These are phyloP conservation scores for Camarhynchus parvulus DNA, from an alignment of 2,113 vertebrate species.

Conservation along the genomic window DNA sequence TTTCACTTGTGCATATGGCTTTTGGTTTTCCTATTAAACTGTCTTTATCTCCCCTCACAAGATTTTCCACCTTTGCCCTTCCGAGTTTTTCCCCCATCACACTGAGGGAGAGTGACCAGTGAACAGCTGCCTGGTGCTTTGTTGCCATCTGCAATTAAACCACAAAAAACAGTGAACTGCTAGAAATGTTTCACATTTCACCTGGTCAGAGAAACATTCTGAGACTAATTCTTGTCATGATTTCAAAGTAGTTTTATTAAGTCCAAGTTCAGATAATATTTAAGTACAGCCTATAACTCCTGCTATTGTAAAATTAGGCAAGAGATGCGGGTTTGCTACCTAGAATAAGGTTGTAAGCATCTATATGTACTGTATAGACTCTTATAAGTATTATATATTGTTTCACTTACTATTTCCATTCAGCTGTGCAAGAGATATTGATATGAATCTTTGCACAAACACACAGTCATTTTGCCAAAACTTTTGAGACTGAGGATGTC, in stretches of 20 bases:
- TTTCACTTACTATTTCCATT: background rate
- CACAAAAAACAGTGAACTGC: background rate
- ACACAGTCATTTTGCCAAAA: background rate
- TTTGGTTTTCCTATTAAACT: background rate
- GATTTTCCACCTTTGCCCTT: background rate
- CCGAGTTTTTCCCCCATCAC: accelerated
- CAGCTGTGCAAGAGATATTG: background rate
- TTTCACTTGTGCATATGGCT: background rate
- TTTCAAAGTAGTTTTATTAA: background rate
- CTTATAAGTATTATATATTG: background rate
- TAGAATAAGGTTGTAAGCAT: background rate
- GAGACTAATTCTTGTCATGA: background rate
- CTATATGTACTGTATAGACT: background rate
- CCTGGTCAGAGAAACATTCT: background rate
- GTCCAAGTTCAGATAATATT: background rate
- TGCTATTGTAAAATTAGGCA: background rate
- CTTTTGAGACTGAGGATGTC: background rate
- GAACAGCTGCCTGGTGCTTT: background rate
- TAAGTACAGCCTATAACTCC: background rate
- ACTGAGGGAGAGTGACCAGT: background rate
- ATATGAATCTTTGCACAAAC: background rate
- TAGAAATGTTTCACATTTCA: background rate
- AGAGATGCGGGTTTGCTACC: background rate
- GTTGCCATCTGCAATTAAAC: background rate
- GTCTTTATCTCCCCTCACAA: background rate